Evolutionary conservation across 2,888 invertebrate species (phyloP).

Genomic region (Euclidia mi): DNA sequence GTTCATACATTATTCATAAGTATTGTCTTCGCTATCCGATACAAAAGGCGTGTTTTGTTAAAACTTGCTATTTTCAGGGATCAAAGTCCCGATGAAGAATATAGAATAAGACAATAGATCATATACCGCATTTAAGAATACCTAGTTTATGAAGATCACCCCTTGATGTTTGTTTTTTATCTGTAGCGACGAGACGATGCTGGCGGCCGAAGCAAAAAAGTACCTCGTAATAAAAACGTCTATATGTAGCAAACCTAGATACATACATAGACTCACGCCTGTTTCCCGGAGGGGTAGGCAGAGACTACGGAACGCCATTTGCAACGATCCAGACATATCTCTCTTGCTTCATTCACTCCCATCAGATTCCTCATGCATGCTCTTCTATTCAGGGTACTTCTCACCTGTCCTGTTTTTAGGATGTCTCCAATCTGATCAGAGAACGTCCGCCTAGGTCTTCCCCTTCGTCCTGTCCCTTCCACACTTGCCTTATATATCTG

Average conservation of each 20-base stretch:
- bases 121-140: conserved; percentile 35
- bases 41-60: conserved; percentile 61
- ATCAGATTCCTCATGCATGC: no score
- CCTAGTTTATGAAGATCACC: conserved; percentile 28
- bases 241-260: not conserved
- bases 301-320: no score
- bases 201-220: conserved; percentile 12
- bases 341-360: no score
- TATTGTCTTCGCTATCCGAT: conserved; percentile 67
- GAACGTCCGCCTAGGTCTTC: no score
- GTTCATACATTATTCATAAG: conserved; percentile 83
- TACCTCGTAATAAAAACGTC: conserved; percentile 16
- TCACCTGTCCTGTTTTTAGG: no score
- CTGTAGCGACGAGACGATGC: conserved; percentile 12
- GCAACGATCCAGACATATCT: no score
- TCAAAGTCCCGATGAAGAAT: conserved; percentile 33
- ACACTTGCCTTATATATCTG: no score
- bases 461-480: no score
- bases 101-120: conserved; percentile 52
- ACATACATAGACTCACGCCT: no score
- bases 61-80: conserved; percentile 43
- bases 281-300: no score
- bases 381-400: no score
- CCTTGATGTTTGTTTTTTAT: conserved; percentile 30
- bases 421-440: no score